phyloP scores from a whole-genome alignment of 2,113 vertebrate species.

The Hylia prasina region DNA sequence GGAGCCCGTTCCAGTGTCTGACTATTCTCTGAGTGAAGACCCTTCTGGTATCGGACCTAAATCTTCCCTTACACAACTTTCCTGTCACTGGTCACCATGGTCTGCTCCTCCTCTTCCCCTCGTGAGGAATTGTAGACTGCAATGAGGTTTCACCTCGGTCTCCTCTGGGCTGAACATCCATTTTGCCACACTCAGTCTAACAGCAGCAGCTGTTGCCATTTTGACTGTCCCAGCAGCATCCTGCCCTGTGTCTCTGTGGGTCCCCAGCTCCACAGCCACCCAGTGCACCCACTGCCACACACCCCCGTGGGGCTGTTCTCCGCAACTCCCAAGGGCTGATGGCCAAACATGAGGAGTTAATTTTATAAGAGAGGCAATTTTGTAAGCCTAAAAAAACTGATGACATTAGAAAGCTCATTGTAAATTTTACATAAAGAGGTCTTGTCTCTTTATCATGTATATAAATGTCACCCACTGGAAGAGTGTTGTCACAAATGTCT shows the following conservation, averaged over 20 bases:
- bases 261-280: not conserved
- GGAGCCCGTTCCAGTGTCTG: not conserved
- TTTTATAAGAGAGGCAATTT: not conserved
- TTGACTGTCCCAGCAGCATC: not conserved
- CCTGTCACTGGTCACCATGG: not conserved
- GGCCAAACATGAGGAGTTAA: not conserved
- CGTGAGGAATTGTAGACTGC: not conserved
- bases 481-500: conserved; percentile 64
- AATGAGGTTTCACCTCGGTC: not conserved
- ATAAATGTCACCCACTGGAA: conserved; percentile 65
- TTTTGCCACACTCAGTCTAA: not conserved
- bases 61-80: not conserved
- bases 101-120: not conserved
- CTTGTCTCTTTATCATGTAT: conserved; percentile 31
- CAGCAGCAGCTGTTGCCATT: not conserved
- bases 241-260: not conserved
- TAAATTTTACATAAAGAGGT: conserved; percentile 51
- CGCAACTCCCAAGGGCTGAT: not conserved
- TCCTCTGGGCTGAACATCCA: not conserved
- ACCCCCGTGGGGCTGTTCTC: fast-evolving
- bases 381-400: conserved; percentile 8
- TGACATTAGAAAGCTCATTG: conserved; percentile 34
- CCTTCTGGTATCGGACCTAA: not conserved
- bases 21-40: not conserved
- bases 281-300: fast-evolving